Evolutionary conservation across 2,888 invertebrate genomes (phyloP), one percentile per base, ranked within the genome.

Genomic region (Drosophila acutilabella): DNA sequence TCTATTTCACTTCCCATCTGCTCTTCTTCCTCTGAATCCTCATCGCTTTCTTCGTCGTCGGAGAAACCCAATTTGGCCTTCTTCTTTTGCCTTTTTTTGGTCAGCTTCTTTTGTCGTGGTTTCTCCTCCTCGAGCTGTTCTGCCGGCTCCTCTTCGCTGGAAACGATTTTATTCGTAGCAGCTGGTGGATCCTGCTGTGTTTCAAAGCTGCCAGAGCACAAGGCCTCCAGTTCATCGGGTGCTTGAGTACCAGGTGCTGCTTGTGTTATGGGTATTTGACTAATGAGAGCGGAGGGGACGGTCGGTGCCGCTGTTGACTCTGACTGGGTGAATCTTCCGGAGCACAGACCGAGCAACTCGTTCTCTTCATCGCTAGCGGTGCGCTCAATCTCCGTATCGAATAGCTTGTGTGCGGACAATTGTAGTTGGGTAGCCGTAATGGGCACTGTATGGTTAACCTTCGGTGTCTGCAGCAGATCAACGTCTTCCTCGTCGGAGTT

Each of bases 161-260:
- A 94, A 3, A 92, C 67, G 14, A 94, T 91, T 86, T 92, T 93
- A 70, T 91, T 92, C 56, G 88, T 85, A 54, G 84, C 44, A 8
- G 42, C 26, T 5, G 11, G 41, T 0, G 38, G 10, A 2, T 45
- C 38, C 3, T 57, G 42, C 18, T 84, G 84, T 0, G 85, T 84
- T 4, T 87, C 92, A 90, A 94, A 95, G 76, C 88, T 93, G 4
- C 95, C 95, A 0, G 94, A 94, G 83, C 94, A 95, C 61, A 95
- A 89, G 20, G 92, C 93, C 61, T 93, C 93, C 11, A 95, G 89
- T 53, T 93, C 93, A 7, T 95, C 93, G 45, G 91, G 91, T 6
- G 81, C 75, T 52, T 91, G 92, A 33, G 64, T 77, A 41, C 8
- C 45, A 4, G 26, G 61, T 0, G 64, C 42, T 3, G 80, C 66